Conservation (phyloP, 1,140 invertebrate genomes). For the Diachasma alloeum region DNA sequence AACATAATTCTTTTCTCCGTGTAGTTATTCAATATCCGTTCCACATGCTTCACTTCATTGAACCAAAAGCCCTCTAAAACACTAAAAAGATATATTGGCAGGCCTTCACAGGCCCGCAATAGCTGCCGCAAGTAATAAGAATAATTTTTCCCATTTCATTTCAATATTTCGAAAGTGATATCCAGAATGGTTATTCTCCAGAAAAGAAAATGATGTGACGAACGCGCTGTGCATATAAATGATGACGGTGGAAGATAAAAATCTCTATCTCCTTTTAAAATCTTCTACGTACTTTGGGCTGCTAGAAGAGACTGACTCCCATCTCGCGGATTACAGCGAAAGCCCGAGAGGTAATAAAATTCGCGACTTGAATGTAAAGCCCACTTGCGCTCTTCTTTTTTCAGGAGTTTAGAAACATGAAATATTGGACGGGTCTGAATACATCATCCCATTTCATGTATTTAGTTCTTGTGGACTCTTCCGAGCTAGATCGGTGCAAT, state of each 20-base stretch:
- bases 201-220: background rate
- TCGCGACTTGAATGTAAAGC: slow-evolving; percentile 35
- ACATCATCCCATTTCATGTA: background rate
- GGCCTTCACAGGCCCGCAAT: background rate
- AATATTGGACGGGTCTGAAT: background rate
- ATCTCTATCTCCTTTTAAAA: slow-evolving; percentile 5
- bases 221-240: background rate
- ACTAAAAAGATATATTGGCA: background rate
- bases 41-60: background rate
- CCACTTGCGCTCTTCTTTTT: background rate
- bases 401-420: background rate
- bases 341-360: slow-evolving; percentile 35
- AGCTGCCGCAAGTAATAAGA: background rate
- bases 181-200: background rate
- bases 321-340: slow-evolving; percentile 29
- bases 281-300: background rate
- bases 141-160: background rate
- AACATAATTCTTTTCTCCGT: no score
- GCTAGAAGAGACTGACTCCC: background rate
- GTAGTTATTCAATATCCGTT: background rate
- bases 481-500: background rate
- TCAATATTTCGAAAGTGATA: background rate
- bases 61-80: background rate
- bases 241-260: background rate
- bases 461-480: background rate